Percentiles rank a stretch among this genome's conserved stretches.
These are phyloP conservation scores for Alsophila aescularia DNA, from an alignment of 2,888 invertebrate species.

Conservation along the genomic window DNA sequence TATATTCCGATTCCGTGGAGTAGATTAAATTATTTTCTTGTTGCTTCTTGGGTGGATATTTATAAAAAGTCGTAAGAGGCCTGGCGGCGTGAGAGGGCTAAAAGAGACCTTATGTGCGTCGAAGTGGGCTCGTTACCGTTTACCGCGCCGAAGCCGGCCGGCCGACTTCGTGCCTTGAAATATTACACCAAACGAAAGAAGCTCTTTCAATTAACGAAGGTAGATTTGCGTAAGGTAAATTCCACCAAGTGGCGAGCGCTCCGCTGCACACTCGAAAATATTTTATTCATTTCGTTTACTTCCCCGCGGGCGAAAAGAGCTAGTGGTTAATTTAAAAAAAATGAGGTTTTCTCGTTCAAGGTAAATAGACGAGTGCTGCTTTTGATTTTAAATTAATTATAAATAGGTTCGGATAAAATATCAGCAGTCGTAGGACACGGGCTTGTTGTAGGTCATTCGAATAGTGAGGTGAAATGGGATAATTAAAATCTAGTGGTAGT, in stretches of 20 bases:
- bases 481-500: too few species aligned
- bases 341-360: constrained; percentile 11
- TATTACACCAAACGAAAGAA: constrained; percentile 80
- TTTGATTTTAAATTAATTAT: constrained; percentile 3
- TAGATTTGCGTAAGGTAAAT: constrained; percentile 77
- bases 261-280: constrained; percentile 56
- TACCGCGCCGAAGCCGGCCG: constrained; percentile 44
- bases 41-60: constrained; percentile 64
- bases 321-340: constrained; percentile 19
- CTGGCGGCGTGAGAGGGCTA: constrained; percentile 58
- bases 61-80: constrained; percentile 59
- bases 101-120: constrained; percentile 59
- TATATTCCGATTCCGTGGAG: constrained; percentile 71
- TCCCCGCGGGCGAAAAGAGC: constrained; percentile 13
- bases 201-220: constrained; percentile 80
- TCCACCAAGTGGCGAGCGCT: constrained; percentile 63
- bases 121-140: constrained; percentile 62
- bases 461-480: too few species aligned
- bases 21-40: constrained; percentile 78
- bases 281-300: constrained; percentile 47
- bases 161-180: constrained; percentile 69
- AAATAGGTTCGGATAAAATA: not conserved
- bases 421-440: not conserved
- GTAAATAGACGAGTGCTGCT: constrained; percentile 1
- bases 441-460: not conserved